Percentiles rank a stretch among this genome's conserved stretches.
phyloP scores from a whole-genome alignment of 2,888 invertebrate species.

The Phortica magna region DNA sequence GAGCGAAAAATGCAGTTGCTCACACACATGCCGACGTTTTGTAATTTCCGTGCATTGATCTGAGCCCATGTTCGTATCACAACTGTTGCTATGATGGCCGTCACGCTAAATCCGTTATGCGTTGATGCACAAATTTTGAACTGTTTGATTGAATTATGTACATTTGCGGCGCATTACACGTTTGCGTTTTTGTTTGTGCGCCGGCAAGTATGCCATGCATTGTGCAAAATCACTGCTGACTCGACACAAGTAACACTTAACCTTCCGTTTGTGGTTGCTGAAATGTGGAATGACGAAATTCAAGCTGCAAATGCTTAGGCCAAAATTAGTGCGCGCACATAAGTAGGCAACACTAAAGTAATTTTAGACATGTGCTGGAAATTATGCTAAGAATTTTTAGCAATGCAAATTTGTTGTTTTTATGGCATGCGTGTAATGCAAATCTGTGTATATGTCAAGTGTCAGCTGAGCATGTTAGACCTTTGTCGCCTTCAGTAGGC shows the following conservation, averaged over 20 bases:
- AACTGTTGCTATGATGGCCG: not conserved
- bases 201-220: not conserved
- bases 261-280: not conserved
- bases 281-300: not conserved
- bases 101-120: not conserved
- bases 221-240: not conserved
- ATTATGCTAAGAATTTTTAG: not conserved
- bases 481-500: not conserved
- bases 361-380: not conserved
- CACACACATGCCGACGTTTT: not conserved
- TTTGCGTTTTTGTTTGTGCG: not conserved
- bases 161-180: not conserved
- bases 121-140: conserved; percentile 9
- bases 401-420: not conserved
- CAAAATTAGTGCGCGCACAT: not conserved
- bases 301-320: not conserved
- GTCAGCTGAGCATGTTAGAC: no score
- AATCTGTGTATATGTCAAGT: not conserved
- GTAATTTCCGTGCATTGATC: not conserved
- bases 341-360: not conserved
- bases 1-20: not conserved
- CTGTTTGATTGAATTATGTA: not conserved
- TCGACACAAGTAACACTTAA: not conserved
- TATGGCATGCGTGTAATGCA: not conserved
- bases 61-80: not conserved